Evolutionary conservation across 2,113 vertebrate genomes (phyloP), one percentile per base, ranked within the genome.

Genomic region (Platycercus adscitus): DNA sequence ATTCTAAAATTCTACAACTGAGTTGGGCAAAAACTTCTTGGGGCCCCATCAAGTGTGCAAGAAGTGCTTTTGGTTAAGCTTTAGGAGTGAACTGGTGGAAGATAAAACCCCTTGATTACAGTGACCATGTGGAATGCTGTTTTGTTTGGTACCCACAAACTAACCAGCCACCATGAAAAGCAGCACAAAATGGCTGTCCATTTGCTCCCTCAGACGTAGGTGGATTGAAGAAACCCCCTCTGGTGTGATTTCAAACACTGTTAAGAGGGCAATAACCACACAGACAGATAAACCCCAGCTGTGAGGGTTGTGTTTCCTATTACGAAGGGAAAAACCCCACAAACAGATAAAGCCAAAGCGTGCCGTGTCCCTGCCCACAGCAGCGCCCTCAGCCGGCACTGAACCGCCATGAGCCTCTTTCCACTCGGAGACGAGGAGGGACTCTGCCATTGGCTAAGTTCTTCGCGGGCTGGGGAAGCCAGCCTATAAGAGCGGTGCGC

Each of bases 321-420:
- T 9, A 56, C 3, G 8, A n/a, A n/a, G 13, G 20, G 4, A n/a
- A n/a, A 4, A 14, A 10, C 23, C 33, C 10, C 33, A 23, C 20
- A 19, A 23, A 58, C 1, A n/a, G 13, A 14, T 6, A 33, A 33
- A 20, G 11, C 18, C 5, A 13, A 13, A 55, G 5, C 11, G 0
- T 0, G 53, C 13, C 7, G 5, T 6, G 18, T 0, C 1, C 29
- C 53, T 1, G 53, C 18, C 53, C 31, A 9, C 5, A 3, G 7
- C 53, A 55, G 29, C 53, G 29, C 53, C 31, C 12, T 13, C 53
- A 3, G 31, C 18, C 7, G 18, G 12, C 18, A 6, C 18, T 28
- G 15, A 52, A 28, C 26, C 50, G 26, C 50, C 50, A 52, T 28
- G 15, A 52, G 15, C 25, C 46, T 11, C 46, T 12, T 47, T 47